phyloP scores from a whole-genome alignment of 2,113 vertebrate genomes.

The Pyxicephalus adspersus region DNA sequence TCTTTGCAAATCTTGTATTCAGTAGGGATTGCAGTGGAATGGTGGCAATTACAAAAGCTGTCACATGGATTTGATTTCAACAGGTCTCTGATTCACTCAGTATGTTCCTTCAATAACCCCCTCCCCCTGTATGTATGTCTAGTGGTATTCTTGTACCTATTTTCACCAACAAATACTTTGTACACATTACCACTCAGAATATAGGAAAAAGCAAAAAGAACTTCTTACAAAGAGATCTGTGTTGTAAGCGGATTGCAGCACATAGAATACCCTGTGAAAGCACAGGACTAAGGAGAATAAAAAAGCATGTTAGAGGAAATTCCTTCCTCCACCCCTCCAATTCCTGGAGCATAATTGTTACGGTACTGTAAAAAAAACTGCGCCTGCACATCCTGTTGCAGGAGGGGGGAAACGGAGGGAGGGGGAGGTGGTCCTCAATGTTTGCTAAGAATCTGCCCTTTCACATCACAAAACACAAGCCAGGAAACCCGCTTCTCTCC shows the following conservation, averaged over 20 bases:
- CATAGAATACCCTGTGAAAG: background rate
- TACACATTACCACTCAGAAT: too few species aligned
- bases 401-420: conserved; percentile 15
- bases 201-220: too few species aligned
- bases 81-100: too few species aligned
- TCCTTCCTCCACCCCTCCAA: conserved; percentile 56
- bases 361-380: conserved; percentile 50
- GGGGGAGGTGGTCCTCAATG: conserved; percentile 23
- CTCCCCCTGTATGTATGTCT: background rate
- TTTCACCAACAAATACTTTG: too few species aligned
- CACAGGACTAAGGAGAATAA: background rate
- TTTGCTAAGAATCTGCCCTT: conserved; percentile 45
- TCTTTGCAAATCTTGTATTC: too few species aligned
- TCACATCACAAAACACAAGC: conserved; percentile 14
- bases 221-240: too few species aligned
- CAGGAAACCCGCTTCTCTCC: conserved; percentile 14
- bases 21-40: too few species aligned
- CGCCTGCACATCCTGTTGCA: conserved; percentile 50
- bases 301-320: conserved; percentile 48
- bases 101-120: background rate
- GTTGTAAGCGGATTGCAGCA: too few species aligned
- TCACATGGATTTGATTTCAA: too few species aligned
- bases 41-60: too few species aligned
- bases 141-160: background rate
- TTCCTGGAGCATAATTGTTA: conserved; percentile 57